Evolutionary conservation across 2,113 vertebrate genomes (phyloP), one percentile per base, ranked within the genome.

Genomic region (Spea bombifrons): DNA sequence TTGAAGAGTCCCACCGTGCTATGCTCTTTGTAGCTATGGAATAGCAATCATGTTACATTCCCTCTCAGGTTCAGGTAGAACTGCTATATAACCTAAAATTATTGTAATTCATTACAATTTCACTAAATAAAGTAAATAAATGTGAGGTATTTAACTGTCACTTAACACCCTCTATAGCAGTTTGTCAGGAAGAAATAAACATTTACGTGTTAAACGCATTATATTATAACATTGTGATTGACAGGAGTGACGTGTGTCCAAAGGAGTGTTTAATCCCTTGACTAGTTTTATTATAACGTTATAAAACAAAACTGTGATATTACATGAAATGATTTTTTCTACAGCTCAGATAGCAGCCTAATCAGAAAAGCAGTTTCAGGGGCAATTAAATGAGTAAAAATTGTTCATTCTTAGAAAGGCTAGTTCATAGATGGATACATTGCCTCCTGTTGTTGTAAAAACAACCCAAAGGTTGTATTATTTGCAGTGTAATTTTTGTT

Each of bases 301-400:
- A 76, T 76, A 76, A 68, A 55, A 66, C 63, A 75, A 53, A 75
- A 16, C 44, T 68, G 44, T 57, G 67, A 63, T 66, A 68, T 59
- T 59, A 67, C 74, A 50, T 10, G 10, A 52, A 65, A 65, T 75
- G 59, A 65, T 75, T 75, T 75, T 75, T 75, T 44, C 46, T 66
- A 30, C 63, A 48, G 3, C 17, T 10, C 15, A 52, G 66, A 66
- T 53, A 66, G 53, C 63, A 66, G 63, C 63, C 16, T 75, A 75
- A 66, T 64, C 16, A 66, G 16, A 75, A 75, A 75, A 75, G 73
- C 63, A 16, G 52, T 75, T 75, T 75, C 63, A 66, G 47, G 16
- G 30, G 53, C 63, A 75, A 66, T 75, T 75, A 75, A 75, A 59
- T 59, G 55, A 13, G 55, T 59, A 12, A 13, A 59, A 59, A 59